These are phyloP conservation scores for Pachyramphus minor DNA, from an alignment of 2,113 vertebrate species.

Conservation along the genomic window DNA sequence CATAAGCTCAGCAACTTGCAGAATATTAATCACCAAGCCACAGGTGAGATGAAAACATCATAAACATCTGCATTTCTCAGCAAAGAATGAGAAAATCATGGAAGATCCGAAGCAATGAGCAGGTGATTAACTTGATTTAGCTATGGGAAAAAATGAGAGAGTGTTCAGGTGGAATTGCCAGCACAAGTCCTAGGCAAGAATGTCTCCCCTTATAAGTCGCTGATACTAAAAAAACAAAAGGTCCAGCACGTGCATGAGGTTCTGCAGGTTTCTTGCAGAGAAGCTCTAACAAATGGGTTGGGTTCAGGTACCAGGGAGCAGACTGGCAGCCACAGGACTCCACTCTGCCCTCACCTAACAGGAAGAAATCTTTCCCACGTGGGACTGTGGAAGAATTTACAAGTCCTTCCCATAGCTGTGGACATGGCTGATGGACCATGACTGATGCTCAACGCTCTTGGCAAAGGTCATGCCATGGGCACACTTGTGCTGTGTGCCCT, in stretches of 20 bases:
- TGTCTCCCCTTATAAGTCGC: not conserved
- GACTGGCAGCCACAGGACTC: not conserved
- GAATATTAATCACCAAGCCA: slow-evolving; percentile 16
- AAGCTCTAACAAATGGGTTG: not conserved
- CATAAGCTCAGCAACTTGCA: not conserved
- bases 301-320: not conserved
- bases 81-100: not conserved
- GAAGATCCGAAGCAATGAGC: not conserved
- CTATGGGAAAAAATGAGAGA: not conserved
- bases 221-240: not conserved
- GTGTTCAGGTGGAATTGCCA: not conserved
- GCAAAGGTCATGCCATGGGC: not conserved
- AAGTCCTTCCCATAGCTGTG: not conserved
- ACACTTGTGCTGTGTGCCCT: not conserved
- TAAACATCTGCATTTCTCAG: not conserved
- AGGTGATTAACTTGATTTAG: not conserved
- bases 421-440: not conserved
- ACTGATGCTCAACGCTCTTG: fast-evolving
- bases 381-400: not conserved
- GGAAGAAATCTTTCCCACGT: not conserved
- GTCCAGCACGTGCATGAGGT: not conserved
- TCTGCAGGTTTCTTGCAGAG: not conserved
- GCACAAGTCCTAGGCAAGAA: not conserved
- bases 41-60: not conserved
- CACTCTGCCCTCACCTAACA: not conserved